phyloP scores from a whole-genome alignment of 2,888 invertebrate species.

The Napeogenes inachia region DNA sequence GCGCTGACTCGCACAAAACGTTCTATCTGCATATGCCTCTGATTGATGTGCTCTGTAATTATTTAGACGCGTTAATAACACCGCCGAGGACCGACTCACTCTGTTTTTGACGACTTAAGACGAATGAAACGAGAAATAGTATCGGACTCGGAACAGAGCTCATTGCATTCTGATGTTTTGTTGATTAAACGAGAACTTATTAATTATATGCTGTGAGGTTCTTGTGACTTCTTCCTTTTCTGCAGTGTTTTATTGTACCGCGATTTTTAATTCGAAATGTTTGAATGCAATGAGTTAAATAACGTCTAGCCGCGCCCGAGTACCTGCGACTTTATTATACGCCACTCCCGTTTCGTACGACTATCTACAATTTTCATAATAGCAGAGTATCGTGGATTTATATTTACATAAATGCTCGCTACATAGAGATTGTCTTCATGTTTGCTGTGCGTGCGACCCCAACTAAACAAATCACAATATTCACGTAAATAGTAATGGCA shows the following conservation, averaged over 20 bases:
- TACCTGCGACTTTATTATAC: constrained; percentile 55
- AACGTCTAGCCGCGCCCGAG: constrained; percentile 54
- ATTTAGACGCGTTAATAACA: constrained; percentile 78
- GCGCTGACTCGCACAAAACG: constrained; percentile 75
- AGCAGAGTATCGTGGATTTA: constrained; percentile 65
- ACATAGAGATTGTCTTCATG: constrained; percentile 74
- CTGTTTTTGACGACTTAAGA: constrained; percentile 76
- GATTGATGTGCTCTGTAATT: constrained; percentile 79
- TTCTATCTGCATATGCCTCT: constrained; percentile 73
- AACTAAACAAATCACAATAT: constrained; percentile 72
- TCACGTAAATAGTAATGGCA: constrained; percentile 73
- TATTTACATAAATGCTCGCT: constrained; percentile 75
- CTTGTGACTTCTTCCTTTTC: constrained; percentile 44
- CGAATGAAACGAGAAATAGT: constrained; percentile 76
- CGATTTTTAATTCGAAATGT: constrained; percentile 30
- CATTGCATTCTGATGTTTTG: constrained; percentile 72
- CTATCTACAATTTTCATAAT: constrained; percentile 60
- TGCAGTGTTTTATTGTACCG: constrained; percentile 29
- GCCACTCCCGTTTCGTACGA: constrained; percentile 57
- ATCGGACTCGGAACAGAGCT: constrained; percentile 71
- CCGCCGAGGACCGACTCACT: constrained; percentile 72
- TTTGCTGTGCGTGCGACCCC: constrained; percentile 75
- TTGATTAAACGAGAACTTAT: constrained; percentile 69
- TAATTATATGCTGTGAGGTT: constrained; percentile 49
- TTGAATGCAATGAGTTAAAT: constrained; percentile 22